These are phyloP conservation scores for Silurus glanis DNA, from an alignment of 2,113 vertebrate genomes.

Conservation along the genomic window DNA sequence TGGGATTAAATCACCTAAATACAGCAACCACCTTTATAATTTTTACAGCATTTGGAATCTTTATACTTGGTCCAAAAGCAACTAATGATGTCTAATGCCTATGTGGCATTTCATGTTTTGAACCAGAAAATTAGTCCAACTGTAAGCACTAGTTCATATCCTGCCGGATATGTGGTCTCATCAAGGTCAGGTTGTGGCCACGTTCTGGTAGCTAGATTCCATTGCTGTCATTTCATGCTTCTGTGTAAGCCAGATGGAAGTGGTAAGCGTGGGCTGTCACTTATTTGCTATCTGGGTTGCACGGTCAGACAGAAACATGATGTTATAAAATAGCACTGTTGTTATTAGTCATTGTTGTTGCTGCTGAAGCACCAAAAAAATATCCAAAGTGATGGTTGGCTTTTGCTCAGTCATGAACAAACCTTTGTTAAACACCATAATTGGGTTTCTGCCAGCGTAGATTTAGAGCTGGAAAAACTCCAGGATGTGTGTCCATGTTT, in stretches of 20 bases:
- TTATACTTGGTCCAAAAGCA: background rate
- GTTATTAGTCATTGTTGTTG: slow-evolving; percentile 6
- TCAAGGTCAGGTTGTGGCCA: background rate
- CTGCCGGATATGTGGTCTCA: background rate
- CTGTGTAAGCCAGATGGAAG: background rate
- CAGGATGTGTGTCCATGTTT: slow-evolving; percentile 23
- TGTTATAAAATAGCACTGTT: background rate
- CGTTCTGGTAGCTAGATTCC: background rate
- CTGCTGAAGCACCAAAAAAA: background rate
- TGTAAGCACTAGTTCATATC: background rate
- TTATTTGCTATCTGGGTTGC: slow-evolving; percentile 1
- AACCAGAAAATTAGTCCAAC: background rate
- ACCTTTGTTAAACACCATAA: slow-evolving; percentile 1
- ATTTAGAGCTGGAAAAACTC: slow-evolving; percentile 19
- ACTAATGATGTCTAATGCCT: background rate
- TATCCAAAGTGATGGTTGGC: background rate
- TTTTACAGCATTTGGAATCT: background rate
- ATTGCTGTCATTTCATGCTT: background rate
- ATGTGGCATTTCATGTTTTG: background rate
- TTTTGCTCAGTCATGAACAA: slow-evolving; percentile 17
- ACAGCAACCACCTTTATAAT: background rate
- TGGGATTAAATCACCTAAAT: background rate
- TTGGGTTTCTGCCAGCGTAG: background rate
- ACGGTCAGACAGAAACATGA: background rate
- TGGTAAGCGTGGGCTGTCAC: background rate